Percentiles rank a stretch among this genome's conserved stretches.
Evolutionary conservation across 1,140 invertebrate species (phyloP).

Genomic region (Hyles vespertilio): DNA sequence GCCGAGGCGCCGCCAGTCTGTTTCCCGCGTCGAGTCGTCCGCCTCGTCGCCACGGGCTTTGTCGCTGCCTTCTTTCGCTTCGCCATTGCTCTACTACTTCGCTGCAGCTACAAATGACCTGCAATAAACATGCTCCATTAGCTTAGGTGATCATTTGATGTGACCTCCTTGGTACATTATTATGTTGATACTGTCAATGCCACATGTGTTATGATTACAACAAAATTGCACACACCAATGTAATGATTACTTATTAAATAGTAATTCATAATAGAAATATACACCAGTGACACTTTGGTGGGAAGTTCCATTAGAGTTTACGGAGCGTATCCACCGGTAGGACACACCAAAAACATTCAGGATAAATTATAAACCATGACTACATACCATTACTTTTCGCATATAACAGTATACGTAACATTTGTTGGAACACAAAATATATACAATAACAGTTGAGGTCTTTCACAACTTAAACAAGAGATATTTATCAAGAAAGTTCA

Average conservation of each 20-base stretch:
- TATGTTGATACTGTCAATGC: slow-evolving; percentile 43
- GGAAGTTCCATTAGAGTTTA: slow-evolving; percentile 1
- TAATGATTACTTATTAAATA: neutral
- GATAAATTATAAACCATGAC: slow-evolving; percentile 26
- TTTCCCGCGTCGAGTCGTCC: slow-evolving; percentile 56
- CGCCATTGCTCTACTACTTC: slow-evolving; percentile 45
- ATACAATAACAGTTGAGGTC: slow-evolving; percentile 16
- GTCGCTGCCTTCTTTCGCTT: slow-evolving; percentile 59
- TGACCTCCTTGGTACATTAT: slow-evolving; percentile 63
- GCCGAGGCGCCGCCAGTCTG: slow-evolving; percentile 32
- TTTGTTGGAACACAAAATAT: slow-evolving; percentile 16
- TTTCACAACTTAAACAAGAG: slow-evolving; percentile 33
- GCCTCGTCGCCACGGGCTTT: slow-evolving; percentile 42
- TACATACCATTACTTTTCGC: slow-evolving; percentile 53
- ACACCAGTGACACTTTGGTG: neutral
- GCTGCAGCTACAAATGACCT: slow-evolving; percentile 43
- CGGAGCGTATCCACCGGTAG: slow-evolving; percentile 50
- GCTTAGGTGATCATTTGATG: slow-evolving; percentile 21
- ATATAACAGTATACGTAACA: slow-evolving; percentile 16
- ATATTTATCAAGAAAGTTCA: slow-evolving; percentile 33
- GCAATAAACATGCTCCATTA: slow-evolving; percentile 24
- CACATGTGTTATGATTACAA: slow-evolving; percentile 29
- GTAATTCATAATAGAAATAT: slow-evolving; percentile 1
- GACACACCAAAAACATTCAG: slow-evolving; percentile 21
- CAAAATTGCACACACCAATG: neutral